Evolutionary conservation across 2,888 invertebrate species (phyloP).

Genomic region (Cacoxenus indagator): DNA sequence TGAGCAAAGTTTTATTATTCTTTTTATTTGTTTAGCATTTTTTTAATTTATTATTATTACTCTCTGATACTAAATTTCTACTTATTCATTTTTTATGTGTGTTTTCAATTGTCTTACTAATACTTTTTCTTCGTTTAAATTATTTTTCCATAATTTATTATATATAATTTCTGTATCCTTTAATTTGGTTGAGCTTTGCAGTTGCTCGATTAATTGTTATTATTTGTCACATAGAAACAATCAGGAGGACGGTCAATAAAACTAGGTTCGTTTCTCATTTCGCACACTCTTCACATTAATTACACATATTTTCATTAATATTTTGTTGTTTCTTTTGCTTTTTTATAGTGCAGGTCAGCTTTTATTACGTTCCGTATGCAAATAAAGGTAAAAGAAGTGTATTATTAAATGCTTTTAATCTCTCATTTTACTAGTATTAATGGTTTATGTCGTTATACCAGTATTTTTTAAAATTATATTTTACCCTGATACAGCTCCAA

Average conservation of each 20-base stretch:
- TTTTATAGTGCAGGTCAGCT: too few species aligned
- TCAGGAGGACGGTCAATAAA: constrained; percentile 59
- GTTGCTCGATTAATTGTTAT: constrained; percentile 37
- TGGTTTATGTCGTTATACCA: constrained; percentile 42
- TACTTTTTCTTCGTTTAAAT: neutral
- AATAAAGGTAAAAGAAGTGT: too few species aligned
- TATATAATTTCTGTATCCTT: neutral
- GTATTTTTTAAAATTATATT: constrained; percentile 48
- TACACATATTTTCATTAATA: constrained; percentile 14
- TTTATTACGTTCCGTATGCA: too few species aligned
- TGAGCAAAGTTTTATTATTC: constrained; percentile 16
- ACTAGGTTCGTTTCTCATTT: constrained; percentile 43
- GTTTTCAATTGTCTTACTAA: neutral
- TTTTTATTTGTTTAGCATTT: neutral
- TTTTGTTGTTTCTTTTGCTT: neutral
- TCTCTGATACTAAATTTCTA: neutral
- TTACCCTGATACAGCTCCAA: constrained; percentile 52
- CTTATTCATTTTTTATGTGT: neutral
- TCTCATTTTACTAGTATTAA: neutral
- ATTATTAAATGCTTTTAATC: neutral
- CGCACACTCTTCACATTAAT: constrained; percentile 23
- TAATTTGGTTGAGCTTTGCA: neutral
- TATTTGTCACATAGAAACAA: constrained; percentile 65
- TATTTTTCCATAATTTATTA: constrained; percentile 6
- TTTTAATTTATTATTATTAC: neutral